Evolutionary conservation across 2,113 vertebrate genomes (phyloP).

Genomic region (Channa argus): DNA sequence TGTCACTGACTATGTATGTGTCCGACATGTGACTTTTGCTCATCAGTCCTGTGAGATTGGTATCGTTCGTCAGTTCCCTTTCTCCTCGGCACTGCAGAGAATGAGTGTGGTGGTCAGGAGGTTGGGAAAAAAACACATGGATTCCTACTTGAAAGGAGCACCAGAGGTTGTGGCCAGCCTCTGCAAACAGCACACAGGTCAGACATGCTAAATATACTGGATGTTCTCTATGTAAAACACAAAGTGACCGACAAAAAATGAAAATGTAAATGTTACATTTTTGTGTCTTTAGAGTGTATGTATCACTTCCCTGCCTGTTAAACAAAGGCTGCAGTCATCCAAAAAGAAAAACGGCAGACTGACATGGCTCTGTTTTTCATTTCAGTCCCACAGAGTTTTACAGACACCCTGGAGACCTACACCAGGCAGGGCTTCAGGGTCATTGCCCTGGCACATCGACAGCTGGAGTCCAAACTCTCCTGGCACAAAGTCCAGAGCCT

Average conservation of each 20-base stretch:
- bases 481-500: constrained; percentile 97
- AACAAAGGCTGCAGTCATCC: too few relatives aligned
- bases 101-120: constrained; percentile 93
- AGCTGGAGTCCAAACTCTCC: constrained; percentile 92
- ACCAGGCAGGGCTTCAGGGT: constrained; percentile 96
- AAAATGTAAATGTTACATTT: not conserved
- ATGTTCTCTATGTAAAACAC: not conserved
- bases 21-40: constrained; percentile 17
- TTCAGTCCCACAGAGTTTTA: constrained; percentile 92
- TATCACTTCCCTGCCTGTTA: not conserved
- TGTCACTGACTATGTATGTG: not conserved
- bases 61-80: constrained; percentile 95
- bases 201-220: not conserved
- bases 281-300: not conserved
- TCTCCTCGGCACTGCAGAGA: constrained; percentile 93
- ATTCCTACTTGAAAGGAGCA: constrained; percentile 94
- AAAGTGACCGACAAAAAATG: not conserved
- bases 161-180: constrained; percentile 92
- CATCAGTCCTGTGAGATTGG: constrained; percentile 92
- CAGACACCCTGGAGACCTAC: constrained; percentile 90
- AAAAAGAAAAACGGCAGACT: not conserved
- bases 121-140: constrained; percentile 93
- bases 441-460: constrained; percentile 94
- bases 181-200: constrained; percentile 92
- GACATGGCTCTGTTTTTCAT: not conserved